Conservation (phyloP, 2,113 vertebrate species). For the Ptyas mucosa region DNA sequence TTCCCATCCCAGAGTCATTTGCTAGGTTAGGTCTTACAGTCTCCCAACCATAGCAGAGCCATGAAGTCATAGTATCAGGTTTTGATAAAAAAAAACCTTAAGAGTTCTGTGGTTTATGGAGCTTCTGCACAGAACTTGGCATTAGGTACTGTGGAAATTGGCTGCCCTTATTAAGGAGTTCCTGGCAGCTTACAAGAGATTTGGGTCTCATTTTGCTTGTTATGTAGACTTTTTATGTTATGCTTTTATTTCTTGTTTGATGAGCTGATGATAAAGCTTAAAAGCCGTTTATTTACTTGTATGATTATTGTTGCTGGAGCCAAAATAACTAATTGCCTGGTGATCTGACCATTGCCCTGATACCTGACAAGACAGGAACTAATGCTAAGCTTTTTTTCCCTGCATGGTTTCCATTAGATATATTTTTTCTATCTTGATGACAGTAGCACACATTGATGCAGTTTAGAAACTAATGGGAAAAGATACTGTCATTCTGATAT, state of each 20-base stretch:
- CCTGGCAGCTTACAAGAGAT: neutral
- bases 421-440: conserved; percentile 38
- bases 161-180: neutral
- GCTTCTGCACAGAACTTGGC: neutral
- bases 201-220: neutral
- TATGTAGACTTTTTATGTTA: neutral
- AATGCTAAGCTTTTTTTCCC: conserved; percentile 31
- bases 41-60: neutral
- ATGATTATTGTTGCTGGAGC: neutral
- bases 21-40: neutral
- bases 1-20: neutral
- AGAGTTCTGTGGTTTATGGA: neutral
- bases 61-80: neutral
- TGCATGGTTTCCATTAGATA: conserved; percentile 13
- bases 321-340: neutral
- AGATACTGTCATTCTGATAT: conserved; percentile 23
- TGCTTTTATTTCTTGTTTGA: neutral
- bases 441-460: conserved; percentile 20
- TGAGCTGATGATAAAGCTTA: neutral
- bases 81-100: neutral
- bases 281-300: neutral
- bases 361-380: neutral
- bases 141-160: neutral
- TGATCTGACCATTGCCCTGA: neutral
- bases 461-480: conserved; percentile 21